Evolutionary conservation across 2,797 vertebrate species (phyloP).

Genomic region (Trachurus trachurus): DNA sequence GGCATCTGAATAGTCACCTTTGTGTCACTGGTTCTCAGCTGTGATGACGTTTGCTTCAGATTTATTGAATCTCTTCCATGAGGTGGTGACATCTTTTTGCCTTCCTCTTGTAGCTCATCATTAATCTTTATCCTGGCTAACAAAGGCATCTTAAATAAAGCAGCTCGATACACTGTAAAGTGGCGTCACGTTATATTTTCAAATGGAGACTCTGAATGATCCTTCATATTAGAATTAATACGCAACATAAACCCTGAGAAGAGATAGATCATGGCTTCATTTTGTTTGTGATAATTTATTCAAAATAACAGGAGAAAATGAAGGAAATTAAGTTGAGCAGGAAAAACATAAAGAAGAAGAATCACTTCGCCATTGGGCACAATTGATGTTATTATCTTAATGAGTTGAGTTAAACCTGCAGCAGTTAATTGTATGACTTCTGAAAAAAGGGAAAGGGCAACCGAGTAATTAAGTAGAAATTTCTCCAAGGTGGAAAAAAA

Average conservation of each 20-base stretch:
- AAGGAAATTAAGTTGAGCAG: not conserved
- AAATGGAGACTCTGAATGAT: not conserved
- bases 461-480: not conserved
- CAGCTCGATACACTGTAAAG: not conserved
- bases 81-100: slow-evolving; percentile 28
- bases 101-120: slow-evolving; percentile 35
- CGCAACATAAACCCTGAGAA: not conserved
- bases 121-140: slow-evolving; percentile 32
- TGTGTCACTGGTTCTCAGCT: not conserved
- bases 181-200: slow-evolving; percentile 8
- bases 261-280: not conserved
- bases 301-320: not conserved
- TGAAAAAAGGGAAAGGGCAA: not conserved
- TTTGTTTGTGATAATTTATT: slow-evolving; percentile 16
- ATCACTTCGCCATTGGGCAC: not conserved
- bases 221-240: not conserved
- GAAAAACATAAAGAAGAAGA: slow-evolving; percentile 1
- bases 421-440: not conserved
- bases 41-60: not conserved
- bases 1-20: slow-evolving; percentile 9
- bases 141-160: slow-evolving; percentile 8
- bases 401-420: not conserved
- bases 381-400: not conserved
- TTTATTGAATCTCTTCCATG: slow-evolving; percentile 12
- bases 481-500: not conserved